Base-by-base conservation (phyloP, 53 echinoderm and acorn worm species). In the Echinarachnius parma region DNA sequence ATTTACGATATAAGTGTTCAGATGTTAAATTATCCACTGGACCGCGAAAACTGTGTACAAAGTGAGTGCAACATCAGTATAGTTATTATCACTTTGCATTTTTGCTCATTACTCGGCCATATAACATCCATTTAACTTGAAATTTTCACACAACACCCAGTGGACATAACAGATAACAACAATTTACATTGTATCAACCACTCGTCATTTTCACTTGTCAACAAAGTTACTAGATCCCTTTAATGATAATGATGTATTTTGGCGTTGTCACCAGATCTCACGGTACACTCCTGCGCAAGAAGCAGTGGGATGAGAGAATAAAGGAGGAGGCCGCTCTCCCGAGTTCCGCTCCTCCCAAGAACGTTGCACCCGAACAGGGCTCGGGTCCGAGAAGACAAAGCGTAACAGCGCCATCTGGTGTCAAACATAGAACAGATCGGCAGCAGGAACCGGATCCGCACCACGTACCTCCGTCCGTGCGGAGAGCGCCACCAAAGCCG, bases 241-340 rank as follows among this genome's bases (percentile, higher is more conserved):
- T n/a, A n/a, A n/a, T n/a, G n/a, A 50, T 50, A 4, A n/a, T 50
- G 19, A 16, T 50, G 10, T 13, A n/a, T 50, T 16, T 50, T 50
- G 14, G 11, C 9, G 8, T 58, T 13, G 32, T 35, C 48, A 61
- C 26, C 27, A 86, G 86, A 13, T 49, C 58, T 9, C 86, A 86
- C 37, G 61, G 81, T 5, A 52, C 64, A 5, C 46, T 39, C 49
- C 35, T 81, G 31, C 76, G 77, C 19, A 76, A 44, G 52, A 27
- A 52, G 18, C 66, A 86, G 18, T 86, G 86, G 86, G 48, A 68
- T 39, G 81, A 29, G 2, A 86, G 58, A 34, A 52, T 86, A 8
- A 58, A 86, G 21, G 65, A 69, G 24, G 81, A 81, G 36, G 76
- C 53, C 9, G 70, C 60, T 31, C 77, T 86, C 24, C 86, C 86